Evolutionary conservation across 2,797 vertebrate genomes (phyloP), one percentile per base, ranked within the genome.

Genomic region (Arvicola amphibius): DNA sequence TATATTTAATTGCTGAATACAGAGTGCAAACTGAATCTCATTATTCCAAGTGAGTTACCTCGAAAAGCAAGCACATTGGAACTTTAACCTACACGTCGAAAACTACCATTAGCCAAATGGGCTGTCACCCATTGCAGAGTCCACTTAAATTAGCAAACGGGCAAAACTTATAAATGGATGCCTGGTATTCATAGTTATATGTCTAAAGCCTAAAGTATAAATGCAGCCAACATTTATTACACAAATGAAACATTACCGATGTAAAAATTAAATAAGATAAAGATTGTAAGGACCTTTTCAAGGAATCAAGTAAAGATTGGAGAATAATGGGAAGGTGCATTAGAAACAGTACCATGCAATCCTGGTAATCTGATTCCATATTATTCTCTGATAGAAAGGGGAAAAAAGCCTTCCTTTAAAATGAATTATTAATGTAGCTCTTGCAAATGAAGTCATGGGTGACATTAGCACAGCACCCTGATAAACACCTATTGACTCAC

Each of bases 61-160:
- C 43, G n/a, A 29, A 71, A 34, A 81, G 16, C 29, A 59, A 59
- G 56, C 19, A 59, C 21, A 40, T 13, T 77, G 51, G 43, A 76
- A 79, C 6, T 61, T 95, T 71, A 96, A 53, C 74, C 53, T 77
- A 77, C 4, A 89, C 87, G 84, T 83, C 92, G 2, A 71, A 91
- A 94, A 92, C 27, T 63, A 69, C 11, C 93, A n/a, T 85, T 76
- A 85, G 71, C 67, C 88, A 79, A 94, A 65, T 89, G 78, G 34
- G 90, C 23, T 78, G 0, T 53, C 88, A 71, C 27, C 34, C 14
- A 37, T 14, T 56, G 5, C 4, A 65, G 40, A 88, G 21, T 51
- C 25, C 23, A 59, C 43, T 73, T 74, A 91, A 63, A 91, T 46
- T 83, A 93, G 19, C 51, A 92, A 96, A 74, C 29, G 46, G 9